Base-by-base conservation (phyloP, 2,797 vertebrate species). In the Chromis chromis region DNA sequence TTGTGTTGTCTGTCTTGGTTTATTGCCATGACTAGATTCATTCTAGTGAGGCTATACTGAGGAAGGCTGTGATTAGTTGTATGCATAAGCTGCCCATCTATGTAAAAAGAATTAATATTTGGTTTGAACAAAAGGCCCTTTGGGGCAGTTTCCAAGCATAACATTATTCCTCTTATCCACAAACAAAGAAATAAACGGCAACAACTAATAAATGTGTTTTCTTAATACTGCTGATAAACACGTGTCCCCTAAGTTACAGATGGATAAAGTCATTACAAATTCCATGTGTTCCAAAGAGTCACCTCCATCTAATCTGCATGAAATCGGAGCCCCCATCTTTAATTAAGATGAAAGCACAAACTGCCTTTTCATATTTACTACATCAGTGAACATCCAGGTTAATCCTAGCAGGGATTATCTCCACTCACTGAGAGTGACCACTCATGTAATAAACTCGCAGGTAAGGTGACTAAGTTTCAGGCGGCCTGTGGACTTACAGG, bases 331-430 rank as follows among this genome's bases (percentile, higher is more conserved):
- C 59, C 33, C 64, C 76, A 70, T 85, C 84, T 92, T 88, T 90
- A 92, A 93, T 91, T 91, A 91, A 86, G 52, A 77, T 83, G 76
- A 88, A 81, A 91, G 84, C 81, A 75, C 70, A 78, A 76, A 49
- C 54, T 61, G 70, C 81, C 60, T 83, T 91, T 88, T 85, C 66
- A 75, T 83, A 86, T 89, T 89, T 86, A 54, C 86, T 85, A 84
- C 86, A 74, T 86, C 84, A 82, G 55, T 86, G 82, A 89, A 74
- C 88, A 90, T 89, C 71, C 82, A 86, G 87, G 85, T 89, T 92
- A 90, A 90, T 89, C 89, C 87, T 73, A 73, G 42, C 59, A 70
- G 64, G 84, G 84, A 88, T 89, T 87, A 88, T 83, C 76, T 82
- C 42, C 25, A 2, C 65, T 40, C 64, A 59, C 57, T 55, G 75